Conservation (phyloP, 1,140 invertebrate species). For the Magallana angulata region DNA sequence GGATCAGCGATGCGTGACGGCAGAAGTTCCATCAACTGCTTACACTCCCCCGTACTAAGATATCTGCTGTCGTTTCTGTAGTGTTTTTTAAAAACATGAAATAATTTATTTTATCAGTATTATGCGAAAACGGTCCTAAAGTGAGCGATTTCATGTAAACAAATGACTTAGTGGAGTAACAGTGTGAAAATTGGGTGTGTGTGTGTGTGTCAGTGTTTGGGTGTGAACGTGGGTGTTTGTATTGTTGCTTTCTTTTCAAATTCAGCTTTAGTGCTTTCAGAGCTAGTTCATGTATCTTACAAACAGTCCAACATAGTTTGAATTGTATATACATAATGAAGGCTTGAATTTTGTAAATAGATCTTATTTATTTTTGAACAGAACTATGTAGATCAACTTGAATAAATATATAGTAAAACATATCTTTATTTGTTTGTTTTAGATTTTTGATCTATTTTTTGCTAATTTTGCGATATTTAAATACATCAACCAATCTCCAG, state of each 20-base stretch:
- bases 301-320: too few relatives aligned
- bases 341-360: background rate
- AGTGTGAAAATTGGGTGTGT: background rate
- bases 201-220: background rate
- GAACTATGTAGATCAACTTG: background rate
- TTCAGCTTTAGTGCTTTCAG: background rate
- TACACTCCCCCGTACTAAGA: conserved; percentile 10
- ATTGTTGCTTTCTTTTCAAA: background rate
- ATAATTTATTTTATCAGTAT: conserved; percentile 9
- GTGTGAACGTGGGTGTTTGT: too few relatives aligned
- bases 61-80: background rate
- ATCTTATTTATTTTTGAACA: background rate
- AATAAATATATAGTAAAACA: background rate
- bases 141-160: background rate
- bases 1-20: conserved; percentile 44
- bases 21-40: conserved; percentile 25
- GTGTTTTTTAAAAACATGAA: too few relatives aligned
- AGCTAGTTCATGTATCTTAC: background rate
- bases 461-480: too few relatives aligned
- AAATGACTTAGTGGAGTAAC: background rate
- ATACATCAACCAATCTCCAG: too few relatives aligned
- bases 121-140: background rate
- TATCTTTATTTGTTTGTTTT: too few relatives aligned
- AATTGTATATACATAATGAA: background rate
- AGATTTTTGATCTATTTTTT: too few relatives aligned